These are phyloP conservation scores for Salpingus planirostris DNA, from an alignment of 2,888 invertebrate species.

Conservation along the genomic window DNA sequence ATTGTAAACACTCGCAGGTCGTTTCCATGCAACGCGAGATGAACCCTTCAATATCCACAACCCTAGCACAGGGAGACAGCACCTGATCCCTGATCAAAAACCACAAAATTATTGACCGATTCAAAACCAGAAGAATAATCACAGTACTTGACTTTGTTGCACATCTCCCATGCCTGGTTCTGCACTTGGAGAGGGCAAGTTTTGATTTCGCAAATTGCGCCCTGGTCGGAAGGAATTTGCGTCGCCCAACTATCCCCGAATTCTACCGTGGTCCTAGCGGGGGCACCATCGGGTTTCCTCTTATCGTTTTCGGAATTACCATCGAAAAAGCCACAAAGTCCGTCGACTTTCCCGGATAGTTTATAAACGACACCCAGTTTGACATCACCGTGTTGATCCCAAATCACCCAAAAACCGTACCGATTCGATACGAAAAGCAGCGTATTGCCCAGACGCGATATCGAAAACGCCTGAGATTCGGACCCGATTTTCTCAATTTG, in stretches of 20 bases:
- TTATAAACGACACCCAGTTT: constrained; percentile 63
- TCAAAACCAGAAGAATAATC: too few relatives aligned
- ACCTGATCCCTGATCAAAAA: constrained; percentile 35
- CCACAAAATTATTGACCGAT: too few relatives aligned
- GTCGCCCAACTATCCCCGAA: constrained; percentile 75
- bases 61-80: constrained; percentile 54
- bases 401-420: constrained; percentile 66
- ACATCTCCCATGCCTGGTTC: constrained; percentile 57
- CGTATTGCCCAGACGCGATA: constrained; percentile 60
- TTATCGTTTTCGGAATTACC: constrained; percentile 59
- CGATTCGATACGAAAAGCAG: constrained; percentile 59
- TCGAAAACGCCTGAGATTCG: constrained; percentile 54
- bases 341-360: constrained; percentile 57
- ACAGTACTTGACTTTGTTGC: constrained; percentile 57
- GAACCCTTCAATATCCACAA: constrained; percentile 59
- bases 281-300: constrained; percentile 56
- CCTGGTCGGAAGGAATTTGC: constrained; percentile 30
- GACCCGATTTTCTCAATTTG: constrained; percentile 53
- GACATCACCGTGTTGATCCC: constrained; percentile 51
- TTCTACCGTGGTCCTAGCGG: constrained; percentile 53
- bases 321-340: constrained; percentile 72
- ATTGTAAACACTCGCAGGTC: constrained; percentile 62
- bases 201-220: constrained; percentile 56
- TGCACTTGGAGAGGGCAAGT: constrained; percentile 55
- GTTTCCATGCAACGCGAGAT: constrained; percentile 65